Evolutionary conservation across 2,888 invertebrate species (phyloP).

Genomic region (Drosophila seclusa): DNA sequence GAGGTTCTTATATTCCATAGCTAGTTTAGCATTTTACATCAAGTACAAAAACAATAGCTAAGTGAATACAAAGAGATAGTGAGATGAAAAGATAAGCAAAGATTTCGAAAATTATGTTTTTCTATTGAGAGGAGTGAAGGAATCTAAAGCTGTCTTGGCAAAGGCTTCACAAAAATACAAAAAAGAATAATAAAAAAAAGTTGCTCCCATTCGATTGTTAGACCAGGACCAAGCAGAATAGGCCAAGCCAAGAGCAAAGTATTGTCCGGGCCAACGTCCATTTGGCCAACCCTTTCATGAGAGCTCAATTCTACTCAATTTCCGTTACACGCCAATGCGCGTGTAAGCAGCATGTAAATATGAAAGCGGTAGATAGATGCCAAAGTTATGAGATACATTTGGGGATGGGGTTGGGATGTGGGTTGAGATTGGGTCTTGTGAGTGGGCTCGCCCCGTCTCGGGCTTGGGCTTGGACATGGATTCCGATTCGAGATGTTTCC

Average conservation of each 20-base stretch:
- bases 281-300: conserved; percentile 54
- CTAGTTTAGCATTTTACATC: conserved; percentile 54
- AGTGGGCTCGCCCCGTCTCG: not conserved
- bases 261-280: conserved; percentile 18
- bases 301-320: conserved; percentile 61
- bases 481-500: conserved; percentile 20
- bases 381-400: conserved; percentile 71
- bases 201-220: conserved; percentile 47
- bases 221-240: conserved; percentile 33
- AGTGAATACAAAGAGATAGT: conserved; percentile 46
- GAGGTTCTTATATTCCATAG: conserved; percentile 11
- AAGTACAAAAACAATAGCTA: conserved; percentile 39
- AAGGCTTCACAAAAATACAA: conserved; percentile 27
- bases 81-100: conserved; percentile 76
- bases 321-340: conserved; percentile 76
- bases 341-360: conserved; percentile 78
- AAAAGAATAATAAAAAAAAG: conserved; percentile 21
- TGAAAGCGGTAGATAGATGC: conserved; percentile 67
- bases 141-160: conserved; percentile 33
- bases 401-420: conserved; percentile 4
- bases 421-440: not conserved
- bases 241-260: not conserved
- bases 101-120: conserved; percentile 76
- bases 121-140: conserved; percentile 44
- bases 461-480: not conserved